These are phyloP conservation scores for Stegastes partitus DNA, from an alignment of 2,113 vertebrate species.

Conservation along the genomic window DNA sequence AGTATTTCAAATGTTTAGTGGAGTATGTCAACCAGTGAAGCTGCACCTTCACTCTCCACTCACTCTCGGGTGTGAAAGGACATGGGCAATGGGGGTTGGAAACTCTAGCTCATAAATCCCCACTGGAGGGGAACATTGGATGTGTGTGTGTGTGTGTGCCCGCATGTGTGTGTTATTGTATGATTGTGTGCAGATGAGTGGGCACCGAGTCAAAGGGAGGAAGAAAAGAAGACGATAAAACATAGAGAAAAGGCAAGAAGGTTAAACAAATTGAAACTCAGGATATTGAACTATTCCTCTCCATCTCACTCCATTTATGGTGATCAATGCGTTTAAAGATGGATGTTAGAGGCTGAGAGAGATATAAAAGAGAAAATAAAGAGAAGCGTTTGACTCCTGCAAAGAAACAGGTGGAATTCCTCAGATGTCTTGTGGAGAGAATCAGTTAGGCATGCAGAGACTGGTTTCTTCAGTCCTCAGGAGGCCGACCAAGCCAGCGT, in stretches of 20 bases:
- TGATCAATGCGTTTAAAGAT: constrained; percentile 2
- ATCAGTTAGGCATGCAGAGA: constrained; percentile 48
- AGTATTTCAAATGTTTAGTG: constrained; percentile 49
- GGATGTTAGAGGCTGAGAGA: background rate
- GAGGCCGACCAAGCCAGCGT: constrained; percentile 5
- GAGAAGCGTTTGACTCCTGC: constrained; percentile 24
- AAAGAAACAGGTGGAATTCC: constrained; percentile 58
- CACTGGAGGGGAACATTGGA: constrained; percentile 34
- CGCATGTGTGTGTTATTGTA: constrained; percentile 23
- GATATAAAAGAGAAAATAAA: constrained; percentile 6
- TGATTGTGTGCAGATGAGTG: constrained; percentile 42
- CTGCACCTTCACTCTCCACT: constrained; percentile 40
- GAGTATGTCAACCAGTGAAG: constrained; percentile 52
- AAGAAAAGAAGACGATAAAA: background rate
- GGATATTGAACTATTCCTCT: constrained; percentile 11
- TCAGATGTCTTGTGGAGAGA: constrained; percentile 42
- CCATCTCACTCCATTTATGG: constrained; percentile 21
- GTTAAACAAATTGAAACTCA: constrained; percentile 13
- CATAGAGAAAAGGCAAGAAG: background rate
- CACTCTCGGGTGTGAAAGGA: constrained; percentile 40
- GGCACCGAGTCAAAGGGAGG: constrained; percentile 8
- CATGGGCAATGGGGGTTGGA: constrained; percentile 13
- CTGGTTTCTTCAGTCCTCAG: constrained; percentile 30
- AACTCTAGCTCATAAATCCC: constrained; percentile 35
- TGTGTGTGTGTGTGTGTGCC: constrained; percentile 38